A percentile compares a stretch with the other conserved stretches of the same genome.
phyloP scores from a whole-genome alignment of 1,140 invertebrate genomes.

The Bombyx mandarina region DNA sequence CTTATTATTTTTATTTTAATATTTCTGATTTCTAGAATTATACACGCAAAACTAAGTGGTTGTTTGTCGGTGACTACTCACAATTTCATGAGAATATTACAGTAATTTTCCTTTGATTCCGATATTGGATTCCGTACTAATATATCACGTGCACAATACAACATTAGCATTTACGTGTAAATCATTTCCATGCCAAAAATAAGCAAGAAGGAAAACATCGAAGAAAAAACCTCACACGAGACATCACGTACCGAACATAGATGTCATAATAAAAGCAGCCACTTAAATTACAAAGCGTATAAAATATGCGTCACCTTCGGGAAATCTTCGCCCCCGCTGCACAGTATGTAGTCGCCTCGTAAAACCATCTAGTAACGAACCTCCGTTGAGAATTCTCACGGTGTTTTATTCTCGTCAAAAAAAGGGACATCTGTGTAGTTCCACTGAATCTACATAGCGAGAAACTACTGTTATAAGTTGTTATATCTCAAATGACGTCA shows the following conservation, averaged over 20 bases:
- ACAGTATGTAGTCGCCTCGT: slow-evolving; percentile 38
- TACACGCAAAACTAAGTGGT: too few relatives aligned
- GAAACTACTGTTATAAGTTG: too few relatives aligned
- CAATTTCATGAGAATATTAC: too few relatives aligned
- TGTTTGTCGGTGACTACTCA: too few relatives aligned
- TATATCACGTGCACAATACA: too few relatives aligned
- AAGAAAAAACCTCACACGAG: neutral
- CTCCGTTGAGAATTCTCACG: slow-evolving; percentile 27
- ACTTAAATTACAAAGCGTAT: slow-evolving; percentile 51
- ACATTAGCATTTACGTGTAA: too few relatives aligned
- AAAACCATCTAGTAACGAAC: slow-evolving; percentile 49
- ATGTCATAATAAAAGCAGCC: slow-evolving; percentile 41
- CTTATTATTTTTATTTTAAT: too few relatives aligned
- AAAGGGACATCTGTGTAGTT: slow-evolving; percentile 20
- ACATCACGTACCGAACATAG: slow-evolving; percentile 13
- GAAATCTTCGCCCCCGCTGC: slow-evolving; percentile 41
- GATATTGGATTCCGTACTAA: too few relatives aligned
- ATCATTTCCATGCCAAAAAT: neutral
- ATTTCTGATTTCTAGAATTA: too few relatives aligned
- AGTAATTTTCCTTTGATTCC: too few relatives aligned
- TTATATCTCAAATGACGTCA: too few relatives aligned
- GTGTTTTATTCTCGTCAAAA: slow-evolving; percentile 34
- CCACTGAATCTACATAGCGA: too few relatives aligned
- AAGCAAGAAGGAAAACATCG: slow-evolving; percentile 1
- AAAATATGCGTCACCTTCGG: slow-evolving; percentile 51